Base-by-base conservation (phyloP, 2,888 invertebrate genomes). In the Philhelius pedissequus region DNA sequence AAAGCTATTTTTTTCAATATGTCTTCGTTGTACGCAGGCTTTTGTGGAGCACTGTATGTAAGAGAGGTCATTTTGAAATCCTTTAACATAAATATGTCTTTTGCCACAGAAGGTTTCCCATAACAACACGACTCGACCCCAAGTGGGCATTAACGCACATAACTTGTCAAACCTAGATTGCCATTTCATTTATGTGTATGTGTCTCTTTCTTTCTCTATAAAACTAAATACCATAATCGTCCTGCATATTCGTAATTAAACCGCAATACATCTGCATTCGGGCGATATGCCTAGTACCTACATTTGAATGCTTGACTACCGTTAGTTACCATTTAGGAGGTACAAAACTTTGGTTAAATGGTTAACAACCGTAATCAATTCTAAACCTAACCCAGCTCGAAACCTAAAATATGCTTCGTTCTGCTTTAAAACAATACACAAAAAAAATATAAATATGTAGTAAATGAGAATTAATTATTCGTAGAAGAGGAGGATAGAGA, bases 361-460 rank as follows among this genome's bases (percentile, higher is more conserved):
- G 43, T 71, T 77, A 71, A 76, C 77, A 81, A 20, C 71, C 60
- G 71, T 76, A 82, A 77, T 77, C 77, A 82, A 82, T 77, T 82
- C 54, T 40, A 68, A 77, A 73, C n/a, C n/a, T n/a, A n/a, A n/a
- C n/a, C n/a, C 45, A 73, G 25, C 48, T 45, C 18, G 62, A 77
- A 30, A 62, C 68, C 54, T 22, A 30, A 62, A 73, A 38, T 60
- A 54, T 35, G 20, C 30, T 13, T 43, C 30, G 30, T 38, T 38
- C 18, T 52, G 25, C n/a, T 64, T 27, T 9, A 13, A 56, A 50
- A 32, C 13, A 15, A 8, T 27, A n/a, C n/a, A n/a, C 11, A 9
- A 30, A 1, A 30, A 52, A 18, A 30, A 52, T 4, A 52, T 9
- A 30, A 15, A 18, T 9, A 6, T 8, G 15, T 8, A 7, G n/a